Base-by-base conservation (phyloP, 2,888 invertebrate species). In the Eugnorisma glareosa region DNA sequence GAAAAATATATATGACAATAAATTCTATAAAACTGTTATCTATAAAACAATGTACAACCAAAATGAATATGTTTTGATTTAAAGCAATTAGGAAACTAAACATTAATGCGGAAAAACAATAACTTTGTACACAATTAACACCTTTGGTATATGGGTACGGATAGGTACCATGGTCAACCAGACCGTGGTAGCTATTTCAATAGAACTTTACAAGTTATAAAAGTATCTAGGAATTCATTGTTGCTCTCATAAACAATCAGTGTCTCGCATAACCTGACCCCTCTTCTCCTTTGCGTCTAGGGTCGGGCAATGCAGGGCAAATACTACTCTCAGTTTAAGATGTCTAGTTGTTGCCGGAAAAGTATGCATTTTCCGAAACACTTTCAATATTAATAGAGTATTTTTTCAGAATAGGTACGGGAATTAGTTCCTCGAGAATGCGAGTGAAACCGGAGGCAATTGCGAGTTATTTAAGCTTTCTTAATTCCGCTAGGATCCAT, bases 71-170 rank as follows among this genome's bases (percentile, higher is more conserved):
- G 35, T 77, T 51, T 67, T 45, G 45, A 31, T 31, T 15, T 37
- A 31, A 45, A 59, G 21, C n/a, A 68, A 37, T 67, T 45, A 77
- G 15, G 37, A 77, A 43, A 67, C n/a, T 48, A 40, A 48, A 31
- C 5, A n/a, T 21, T 11, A 35, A 43, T 13, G 37, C 57, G 57
- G 77, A 77, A 67, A 76, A 68, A 40, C 11, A 67, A 67, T 67
- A 31, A 31, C 7, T 31, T 37, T 31, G 37, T 37, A 37, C 10
- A 61, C 31, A 43, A 68, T 67, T 31, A 57, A 11, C 67, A 40
- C 37, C 24, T 37, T n/a, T 45, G 24, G n/a, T 64, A 31, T 8
- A 57, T 51, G 24, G 10, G 21, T 48, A 45, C 45, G 45, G 45
- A 45, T 15, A 45, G 45, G 45, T 45, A 45, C 45, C 45, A 45